Percentiles rank a stretch among this genome's conserved stretches.
phyloP scores from a whole-genome alignment of 2,888 invertebrate genomes.

The Agapostemon virescens region DNA sequence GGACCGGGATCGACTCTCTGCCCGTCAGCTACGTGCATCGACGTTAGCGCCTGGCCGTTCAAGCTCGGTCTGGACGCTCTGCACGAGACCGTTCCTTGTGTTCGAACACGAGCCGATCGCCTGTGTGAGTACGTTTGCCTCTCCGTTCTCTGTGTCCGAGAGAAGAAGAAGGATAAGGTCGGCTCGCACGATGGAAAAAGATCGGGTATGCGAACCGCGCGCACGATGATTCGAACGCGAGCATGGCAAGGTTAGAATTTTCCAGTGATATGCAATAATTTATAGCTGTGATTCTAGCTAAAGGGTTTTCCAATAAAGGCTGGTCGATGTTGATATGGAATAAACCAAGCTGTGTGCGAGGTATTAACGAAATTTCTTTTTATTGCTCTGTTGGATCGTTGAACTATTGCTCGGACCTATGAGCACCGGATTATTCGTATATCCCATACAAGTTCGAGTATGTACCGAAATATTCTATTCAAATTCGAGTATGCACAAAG shows the following conservation, averaged over 20 bases:
- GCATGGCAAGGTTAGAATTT: constrained; percentile 44
- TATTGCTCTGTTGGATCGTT: too few relatives aligned
- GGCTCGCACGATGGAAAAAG: constrained; percentile 23
- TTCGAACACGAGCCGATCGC: neutral
- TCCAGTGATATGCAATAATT: constrained; percentile 29
- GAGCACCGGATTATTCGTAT: neutral
- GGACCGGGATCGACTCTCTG: constrained; percentile 31
- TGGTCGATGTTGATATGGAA: too few relatives aligned
- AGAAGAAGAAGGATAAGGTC: constrained; percentile 37
- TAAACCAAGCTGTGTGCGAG: too few relatives aligned
- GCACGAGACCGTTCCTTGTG: neutral
- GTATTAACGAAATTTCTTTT: too few relatives aligned
- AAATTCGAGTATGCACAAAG: too few relatives aligned
- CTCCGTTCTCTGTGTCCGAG: constrained; percentile 10
- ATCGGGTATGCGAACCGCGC: constrained; percentile 38
- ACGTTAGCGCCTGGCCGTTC: constrained; percentile 49
- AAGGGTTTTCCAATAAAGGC: too few relatives aligned
- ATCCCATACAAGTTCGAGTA: neutral
- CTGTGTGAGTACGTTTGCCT: neutral
- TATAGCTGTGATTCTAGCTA: too few relatives aligned
- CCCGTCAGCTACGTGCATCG: constrained; percentile 40
- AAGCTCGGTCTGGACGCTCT: constrained; percentile 20
- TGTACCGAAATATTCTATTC: too few relatives aligned
- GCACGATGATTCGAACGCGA: constrained; percentile 22
- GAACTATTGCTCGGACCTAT: too few relatives aligned